Evolutionary conservation across 1,140 invertebrate species (phyloP).

Genomic region (Pissodes strobi): DNA sequence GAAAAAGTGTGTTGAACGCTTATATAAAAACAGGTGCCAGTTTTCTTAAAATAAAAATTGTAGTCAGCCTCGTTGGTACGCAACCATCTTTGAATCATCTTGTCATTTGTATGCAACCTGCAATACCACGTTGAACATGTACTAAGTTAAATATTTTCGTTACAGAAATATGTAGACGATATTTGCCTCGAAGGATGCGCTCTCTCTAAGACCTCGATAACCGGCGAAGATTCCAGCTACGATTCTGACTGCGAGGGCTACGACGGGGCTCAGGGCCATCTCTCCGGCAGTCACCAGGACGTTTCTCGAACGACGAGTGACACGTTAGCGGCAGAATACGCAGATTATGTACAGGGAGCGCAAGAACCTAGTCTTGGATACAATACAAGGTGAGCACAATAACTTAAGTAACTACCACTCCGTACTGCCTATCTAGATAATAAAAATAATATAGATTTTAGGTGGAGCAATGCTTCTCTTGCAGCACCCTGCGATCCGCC

Average conservation of each 20-base stretch:
- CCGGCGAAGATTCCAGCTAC: conserved; percentile 82
- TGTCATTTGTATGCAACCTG: too few species aligned
- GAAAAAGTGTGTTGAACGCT: too few species aligned
- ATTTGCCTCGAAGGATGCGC: conserved; percentile 57
- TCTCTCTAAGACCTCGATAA: conserved; percentile 60
- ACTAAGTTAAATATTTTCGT: too few species aligned
- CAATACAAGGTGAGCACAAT: conserved; percentile 46
- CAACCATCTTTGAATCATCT: too few species aligned
- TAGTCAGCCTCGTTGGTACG: too few species aligned
- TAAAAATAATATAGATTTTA: not conserved
- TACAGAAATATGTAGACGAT: conserved; percentile 63
- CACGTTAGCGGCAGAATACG: conserved; percentile 81
- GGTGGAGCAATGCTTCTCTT: not conserved
- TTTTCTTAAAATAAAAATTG: too few species aligned
- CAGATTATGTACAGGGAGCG: conserved; percentile 73
- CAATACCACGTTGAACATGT: too few species aligned
- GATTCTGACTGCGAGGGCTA: conserved; percentile 82
- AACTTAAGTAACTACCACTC: not conserved
- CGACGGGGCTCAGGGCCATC: conserved; percentile 14
- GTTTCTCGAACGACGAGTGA: conserved; percentile 81
- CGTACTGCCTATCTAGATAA: too few species aligned
- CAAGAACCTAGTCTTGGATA: conserved; percentile 58
- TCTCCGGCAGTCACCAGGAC: conserved; percentile 64
- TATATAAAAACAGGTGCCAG: too few species aligned
- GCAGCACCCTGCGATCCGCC: not conserved